phyloP scores from a whole-genome alignment of 1,140 invertebrate genomes.

The Trypoxylus dichotomus region DNA sequence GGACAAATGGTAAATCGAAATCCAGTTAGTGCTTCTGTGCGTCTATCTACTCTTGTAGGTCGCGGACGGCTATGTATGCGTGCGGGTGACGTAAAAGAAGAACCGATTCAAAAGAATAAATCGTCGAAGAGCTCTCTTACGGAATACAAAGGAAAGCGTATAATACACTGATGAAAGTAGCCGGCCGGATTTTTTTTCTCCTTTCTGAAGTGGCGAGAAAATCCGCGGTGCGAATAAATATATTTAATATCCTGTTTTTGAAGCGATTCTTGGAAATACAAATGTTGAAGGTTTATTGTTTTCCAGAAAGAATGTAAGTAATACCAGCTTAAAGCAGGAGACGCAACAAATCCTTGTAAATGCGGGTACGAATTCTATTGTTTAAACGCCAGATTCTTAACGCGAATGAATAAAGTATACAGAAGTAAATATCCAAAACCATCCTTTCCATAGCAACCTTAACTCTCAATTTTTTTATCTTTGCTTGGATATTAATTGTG shows the following conservation, averaged over 20 bases:
- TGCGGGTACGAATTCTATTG: too few species aligned
- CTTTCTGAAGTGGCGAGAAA: neutral
- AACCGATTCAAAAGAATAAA: neutral
- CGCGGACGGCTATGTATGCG: neutral
- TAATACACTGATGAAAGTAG: neutral
- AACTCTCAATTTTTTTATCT: too few species aligned
- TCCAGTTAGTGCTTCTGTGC: slow-evolving; percentile 5
- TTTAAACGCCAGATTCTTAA: too few species aligned
- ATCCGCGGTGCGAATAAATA: neutral
- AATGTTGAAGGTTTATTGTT: too few species aligned
- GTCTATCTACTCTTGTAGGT: neutral
- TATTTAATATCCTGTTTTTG: neutral
- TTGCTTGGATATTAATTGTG: too few species aligned
- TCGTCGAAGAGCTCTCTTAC: neutral
- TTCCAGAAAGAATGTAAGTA: too few species aligned
- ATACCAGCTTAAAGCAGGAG: too few species aligned
- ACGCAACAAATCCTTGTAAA: too few species aligned
- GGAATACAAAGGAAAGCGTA: neutral
- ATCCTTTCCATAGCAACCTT: too few species aligned
- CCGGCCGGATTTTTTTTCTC: neutral
- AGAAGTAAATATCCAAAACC: too few species aligned
- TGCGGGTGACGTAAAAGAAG: neutral
- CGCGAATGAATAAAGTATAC: too few species aligned
- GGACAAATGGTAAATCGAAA: slow-evolving; percentile 20
- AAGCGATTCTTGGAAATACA: too few species aligned